Evolutionary conservation across 2,888 invertebrate species (phyloP).

Genomic region (Stegana nigrithorax): DNA sequence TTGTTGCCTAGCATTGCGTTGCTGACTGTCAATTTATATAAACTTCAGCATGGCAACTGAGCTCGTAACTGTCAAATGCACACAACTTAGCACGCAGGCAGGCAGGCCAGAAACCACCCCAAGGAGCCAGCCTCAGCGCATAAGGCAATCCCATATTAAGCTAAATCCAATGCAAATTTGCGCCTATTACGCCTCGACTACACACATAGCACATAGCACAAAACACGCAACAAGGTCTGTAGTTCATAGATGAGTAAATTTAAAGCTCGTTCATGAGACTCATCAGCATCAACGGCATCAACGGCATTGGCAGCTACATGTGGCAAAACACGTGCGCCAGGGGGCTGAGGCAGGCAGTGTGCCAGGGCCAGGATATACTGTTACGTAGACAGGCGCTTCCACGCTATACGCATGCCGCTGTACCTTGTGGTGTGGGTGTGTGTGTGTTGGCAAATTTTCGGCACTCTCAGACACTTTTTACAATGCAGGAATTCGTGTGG

Average conservation of each 20-base stretch:
- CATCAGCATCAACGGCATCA: not conserved
- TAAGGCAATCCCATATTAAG: not conserved
- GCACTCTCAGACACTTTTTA: not conserved
- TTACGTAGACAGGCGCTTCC: not conserved
- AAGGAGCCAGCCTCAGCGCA: not conserved
- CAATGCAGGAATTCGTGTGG: not conserved
- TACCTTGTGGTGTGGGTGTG: not conserved
- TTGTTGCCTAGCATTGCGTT: too few relatives aligned
- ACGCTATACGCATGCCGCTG: not conserved
- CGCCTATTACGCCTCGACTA: not conserved
- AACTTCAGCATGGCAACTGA: constrained; percentile 3
- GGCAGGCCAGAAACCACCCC: too few relatives aligned
- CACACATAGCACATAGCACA: not conserved
- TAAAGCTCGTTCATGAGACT: constrained; percentile 52
- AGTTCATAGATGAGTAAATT: constrained; percentile 54
- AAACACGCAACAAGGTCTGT: not conserved
- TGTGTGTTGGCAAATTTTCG: not conserved
- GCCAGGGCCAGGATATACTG: not conserved
- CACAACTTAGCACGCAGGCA: not conserved
- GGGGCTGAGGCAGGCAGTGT: not conserved
- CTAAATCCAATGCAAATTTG: not conserved
- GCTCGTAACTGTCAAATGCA: constrained; percentile 8
- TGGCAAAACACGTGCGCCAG: too few relatives aligned
- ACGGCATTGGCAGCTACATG: not conserved
- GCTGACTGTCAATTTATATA: constrained; percentile 10